Evolutionary conservation across 2,797 vertebrate genomes (phyloP).

Genomic region (Novumbra hubbsi): DNA sequence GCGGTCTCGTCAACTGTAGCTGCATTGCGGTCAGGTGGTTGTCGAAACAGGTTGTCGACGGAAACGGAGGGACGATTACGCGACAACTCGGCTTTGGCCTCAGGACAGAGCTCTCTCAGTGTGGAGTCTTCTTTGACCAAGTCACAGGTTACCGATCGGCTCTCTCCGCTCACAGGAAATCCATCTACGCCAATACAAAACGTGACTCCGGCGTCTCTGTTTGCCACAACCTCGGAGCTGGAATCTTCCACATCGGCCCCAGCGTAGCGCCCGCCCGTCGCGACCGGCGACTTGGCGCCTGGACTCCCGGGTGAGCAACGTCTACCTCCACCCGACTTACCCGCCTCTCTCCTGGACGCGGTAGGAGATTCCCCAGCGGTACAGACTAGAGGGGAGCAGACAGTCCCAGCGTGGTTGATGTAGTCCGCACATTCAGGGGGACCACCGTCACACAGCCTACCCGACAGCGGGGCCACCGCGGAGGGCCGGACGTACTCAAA

Average conservation of each 20-base stretch:
- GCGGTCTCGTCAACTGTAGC: slow-evolving; percentile 10
- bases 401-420: slow-evolving; percentile 11
- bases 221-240: neutral
- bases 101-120: slow-evolving; percentile 10
- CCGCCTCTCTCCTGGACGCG: slow-evolving; percentile 6
- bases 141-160: neutral
- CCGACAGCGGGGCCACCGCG: neutral
- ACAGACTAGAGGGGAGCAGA: neutral
- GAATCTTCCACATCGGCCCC: neutral
- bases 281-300: neutral
- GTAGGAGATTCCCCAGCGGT: slow-evolving; percentile 20
- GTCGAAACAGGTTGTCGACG: neutral
- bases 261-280: neutral
- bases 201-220: slow-evolving; percentile 15
- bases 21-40: slow-evolving; percentile 19
- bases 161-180: slow-evolving; percentile 18
- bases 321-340: neutral
- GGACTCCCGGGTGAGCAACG: neutral
- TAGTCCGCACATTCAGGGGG: slow-evolving; percentile 2
- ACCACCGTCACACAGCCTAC: neutral
- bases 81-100: neutral
- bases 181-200: slow-evolving; percentile 9
- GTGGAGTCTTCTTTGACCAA: slow-evolving; percentile 13
- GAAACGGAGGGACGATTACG: neutral
- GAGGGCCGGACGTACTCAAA: no score